Percentiles rank a stretch among this genome's conserved stretches.
Conservation (phyloP, 2,113 vertebrate genomes). For the Neolamprologus brichardi region DNA sequence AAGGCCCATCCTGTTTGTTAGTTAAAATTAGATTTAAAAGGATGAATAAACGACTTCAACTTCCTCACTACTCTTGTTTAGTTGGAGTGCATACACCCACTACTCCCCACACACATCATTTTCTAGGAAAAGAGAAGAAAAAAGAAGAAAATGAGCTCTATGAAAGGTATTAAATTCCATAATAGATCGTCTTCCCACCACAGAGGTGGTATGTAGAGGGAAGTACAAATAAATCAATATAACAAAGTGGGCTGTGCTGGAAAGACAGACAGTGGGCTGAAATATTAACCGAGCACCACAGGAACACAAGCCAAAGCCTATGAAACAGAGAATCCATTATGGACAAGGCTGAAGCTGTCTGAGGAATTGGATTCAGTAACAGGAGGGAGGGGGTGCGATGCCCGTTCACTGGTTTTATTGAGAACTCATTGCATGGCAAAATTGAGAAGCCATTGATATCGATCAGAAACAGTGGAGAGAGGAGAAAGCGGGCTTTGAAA, state of each 20-base stretch:
- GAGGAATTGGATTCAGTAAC: slow-evolving; percentile 61
- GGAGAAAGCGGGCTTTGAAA: not conserved
- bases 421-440: slow-evolving; percentile 60
- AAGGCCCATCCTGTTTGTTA: slow-evolving; percentile 24
- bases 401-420: slow-evolving; percentile 51
- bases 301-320: slow-evolving; percentile 61
- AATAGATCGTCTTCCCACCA: slow-evolving; percentile 60
- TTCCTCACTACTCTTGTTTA: not conserved
- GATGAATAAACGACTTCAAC: slow-evolving; percentile 31
- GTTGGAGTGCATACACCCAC: not conserved
- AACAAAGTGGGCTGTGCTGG: slow-evolving; percentile 50
- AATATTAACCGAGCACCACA: slow-evolving; percentile 71
- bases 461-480: slow-evolving; percentile 32
- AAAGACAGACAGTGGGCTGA: slow-evolving; percentile 54
- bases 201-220: slow-evolving; percentile 38
- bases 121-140: not conserved
- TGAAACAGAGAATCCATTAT: slow-evolving; percentile 69
- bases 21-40: not conserved
- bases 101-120: not conserved
- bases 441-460: slow-evolving; percentile 67
- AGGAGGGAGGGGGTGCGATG: slow-evolving; percentile 15
- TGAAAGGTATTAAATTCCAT: slow-evolving; percentile 65
- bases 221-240: slow-evolving; percentile 70
- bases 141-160: slow-evolving; percentile 43
- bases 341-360: slow-evolving; percentile 46